Evolutionary conservation across 2,113 vertebrate genomes (phyloP).

Genomic region (Coregonus clupeaformis): DNA sequence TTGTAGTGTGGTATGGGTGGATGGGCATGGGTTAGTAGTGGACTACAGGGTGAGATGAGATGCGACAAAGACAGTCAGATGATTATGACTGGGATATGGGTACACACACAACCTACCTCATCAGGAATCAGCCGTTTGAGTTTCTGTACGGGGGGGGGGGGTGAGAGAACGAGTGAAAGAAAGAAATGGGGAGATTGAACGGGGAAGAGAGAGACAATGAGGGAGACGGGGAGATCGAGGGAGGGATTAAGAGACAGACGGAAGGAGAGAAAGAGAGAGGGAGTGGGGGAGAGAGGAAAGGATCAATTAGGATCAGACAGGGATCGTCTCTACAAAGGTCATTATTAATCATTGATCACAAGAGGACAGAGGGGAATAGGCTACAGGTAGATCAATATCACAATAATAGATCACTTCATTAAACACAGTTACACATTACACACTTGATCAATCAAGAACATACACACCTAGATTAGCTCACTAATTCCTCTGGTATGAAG

Average conservation of each 20-base stretch:
- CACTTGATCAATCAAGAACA: not conserved
- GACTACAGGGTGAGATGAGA: not conserved
- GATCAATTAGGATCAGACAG: slow-evolving; percentile 49
- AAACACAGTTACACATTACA: not conserved
- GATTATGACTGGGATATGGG: not conserved
- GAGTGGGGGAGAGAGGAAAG: slow-evolving; percentile 27
- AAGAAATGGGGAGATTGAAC: not conserved
- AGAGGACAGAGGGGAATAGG: slow-evolving; percentile 1
- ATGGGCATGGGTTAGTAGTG: not conserved
- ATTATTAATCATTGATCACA: slow-evolving; percentile 18
- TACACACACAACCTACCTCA: slow-evolving; percentile 80
- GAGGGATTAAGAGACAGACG: slow-evolving; percentile 9
- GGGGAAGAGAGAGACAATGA: slow-evolving; percentile 1
- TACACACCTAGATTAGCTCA: not conserved
- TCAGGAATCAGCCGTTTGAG: slow-evolving; percentile 92
- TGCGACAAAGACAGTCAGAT: not conserved
- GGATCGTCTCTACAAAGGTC: slow-evolving; percentile 30
- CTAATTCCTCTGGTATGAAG: not conserved
- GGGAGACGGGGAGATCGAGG: slow-evolving; percentile 3
- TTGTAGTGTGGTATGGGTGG: not conserved
- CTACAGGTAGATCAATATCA: not conserved
- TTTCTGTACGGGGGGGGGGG: slow-evolving; percentile 70
- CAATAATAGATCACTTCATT: not conserved
- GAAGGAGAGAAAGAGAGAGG: not conserved
- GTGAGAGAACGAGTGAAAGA: slow-evolving; percentile 25